These are phyloP conservation scores for Conomelus anceps DNA, from an alignment of 2,888 invertebrate genomes.

Conservation along the genomic window DNA sequence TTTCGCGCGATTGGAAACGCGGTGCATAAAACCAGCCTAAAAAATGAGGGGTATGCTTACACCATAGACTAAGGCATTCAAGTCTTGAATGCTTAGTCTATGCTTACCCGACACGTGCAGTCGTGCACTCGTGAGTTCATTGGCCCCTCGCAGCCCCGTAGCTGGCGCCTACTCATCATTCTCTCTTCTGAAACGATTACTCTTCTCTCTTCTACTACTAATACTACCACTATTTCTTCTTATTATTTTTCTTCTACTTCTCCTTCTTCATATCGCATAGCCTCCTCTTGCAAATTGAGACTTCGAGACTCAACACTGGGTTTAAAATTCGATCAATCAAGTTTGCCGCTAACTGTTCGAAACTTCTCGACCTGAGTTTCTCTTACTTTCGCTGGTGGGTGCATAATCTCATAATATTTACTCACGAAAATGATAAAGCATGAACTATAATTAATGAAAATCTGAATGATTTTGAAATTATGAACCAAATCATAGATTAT, in stretches of 20 bases:
- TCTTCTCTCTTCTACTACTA: too few relatives aligned
- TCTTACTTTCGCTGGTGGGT: background rate
- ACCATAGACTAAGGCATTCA: too few relatives aligned
- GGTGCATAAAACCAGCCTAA: too few relatives aligned
- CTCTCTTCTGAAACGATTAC: background rate
- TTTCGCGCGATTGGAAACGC: too few relatives aligned
- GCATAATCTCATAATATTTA: too few relatives aligned
- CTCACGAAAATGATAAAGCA: too few relatives aligned
- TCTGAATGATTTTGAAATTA: too few relatives aligned
- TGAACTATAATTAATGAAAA: too few relatives aligned
- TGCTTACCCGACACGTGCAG: background rate
- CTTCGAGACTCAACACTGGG: background rate
- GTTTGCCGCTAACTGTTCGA: background rate
- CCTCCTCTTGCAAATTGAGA: background rate
- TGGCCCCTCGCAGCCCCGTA: background rate
- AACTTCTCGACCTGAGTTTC: background rate
- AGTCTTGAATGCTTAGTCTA: background rate
- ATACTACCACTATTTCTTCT: background rate
- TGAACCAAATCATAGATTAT: too few relatives aligned
- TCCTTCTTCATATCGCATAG: background rate
- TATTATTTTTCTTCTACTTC: background rate
- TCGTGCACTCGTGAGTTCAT: background rate
- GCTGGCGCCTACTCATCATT: background rate
- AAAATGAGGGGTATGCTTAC: too few relatives aligned
- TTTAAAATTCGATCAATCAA: background rate